Conservation (phyloP, 2,797 vertebrate genomes). For the Vireo griseus region DNA sequence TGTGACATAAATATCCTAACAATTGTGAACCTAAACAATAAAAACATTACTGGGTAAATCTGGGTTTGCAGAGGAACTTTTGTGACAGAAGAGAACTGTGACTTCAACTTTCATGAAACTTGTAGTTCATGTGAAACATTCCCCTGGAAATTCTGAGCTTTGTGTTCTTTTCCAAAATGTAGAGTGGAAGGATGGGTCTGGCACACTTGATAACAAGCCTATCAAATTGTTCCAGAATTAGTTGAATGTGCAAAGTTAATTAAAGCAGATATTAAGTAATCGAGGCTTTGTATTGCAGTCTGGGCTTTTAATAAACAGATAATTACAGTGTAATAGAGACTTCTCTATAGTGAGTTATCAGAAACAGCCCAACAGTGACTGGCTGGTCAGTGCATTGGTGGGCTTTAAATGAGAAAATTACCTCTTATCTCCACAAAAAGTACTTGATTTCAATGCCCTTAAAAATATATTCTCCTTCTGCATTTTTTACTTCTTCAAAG, state of each 20-base stretch:
- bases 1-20: neutral
- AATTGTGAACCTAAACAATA: neutral
- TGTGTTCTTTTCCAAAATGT: neutral
- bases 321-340: constrained; percentile 55
- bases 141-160: neutral
- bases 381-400: constrained; percentile 46
- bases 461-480: constrained; percentile 45
- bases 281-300: neutral
- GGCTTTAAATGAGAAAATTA: constrained; percentile 69
- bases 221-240: constrained; percentile 5
- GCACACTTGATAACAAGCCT: neutral
- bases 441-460: constrained; percentile 65
- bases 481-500: constrained; percentile 29
- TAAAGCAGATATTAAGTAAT: constrained; percentile 55
- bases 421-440: constrained; percentile 65
- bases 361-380: constrained; percentile 62
- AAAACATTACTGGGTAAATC: neutral
- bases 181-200: neutral
- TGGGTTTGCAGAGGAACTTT: neutral
- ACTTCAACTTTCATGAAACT: neutral
- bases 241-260: constrained; percentile 56
- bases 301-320: constrained; percentile 64
- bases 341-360: constrained; percentile 66
- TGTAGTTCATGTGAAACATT: neutral
- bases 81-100: neutral